phyloP scores from a whole-genome alignment of 2,113 vertebrate species.

The Sakesphorus luctuosus region DNA sequence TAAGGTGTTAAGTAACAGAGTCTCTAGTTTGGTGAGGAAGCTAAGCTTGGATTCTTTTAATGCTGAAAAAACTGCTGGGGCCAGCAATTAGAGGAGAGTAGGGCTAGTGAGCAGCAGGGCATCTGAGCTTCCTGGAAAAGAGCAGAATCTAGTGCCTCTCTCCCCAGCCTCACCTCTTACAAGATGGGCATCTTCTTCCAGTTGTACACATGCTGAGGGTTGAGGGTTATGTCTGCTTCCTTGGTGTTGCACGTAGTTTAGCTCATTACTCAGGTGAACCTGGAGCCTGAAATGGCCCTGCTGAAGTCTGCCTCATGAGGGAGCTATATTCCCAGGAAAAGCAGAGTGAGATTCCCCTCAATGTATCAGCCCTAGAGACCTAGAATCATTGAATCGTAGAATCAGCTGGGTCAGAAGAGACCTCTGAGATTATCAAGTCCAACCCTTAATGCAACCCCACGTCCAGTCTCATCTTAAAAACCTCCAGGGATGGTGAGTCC shows the following conservation, averaged over 20 bases:
- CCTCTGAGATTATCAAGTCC: too few relatives aligned
- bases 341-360: neutral
- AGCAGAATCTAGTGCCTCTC: neutral
- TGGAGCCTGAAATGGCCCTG: neutral
- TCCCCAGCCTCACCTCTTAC: neutral
- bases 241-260: neutral
- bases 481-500: too few relatives aligned
- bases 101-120: neutral
- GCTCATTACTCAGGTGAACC: neutral
- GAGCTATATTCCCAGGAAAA: neutral
- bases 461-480: too few relatives aligned
- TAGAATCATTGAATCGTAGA: too few relatives aligned
- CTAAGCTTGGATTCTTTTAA: neutral
- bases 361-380: rapidly evolving
- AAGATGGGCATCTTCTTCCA: neutral
- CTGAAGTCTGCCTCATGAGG: neutral
- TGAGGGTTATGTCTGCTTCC: neutral
- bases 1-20: neutral
- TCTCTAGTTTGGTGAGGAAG: neutral
- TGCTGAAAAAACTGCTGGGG: neutral
- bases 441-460: too few relatives aligned
- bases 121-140: neutral
- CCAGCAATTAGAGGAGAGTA: neutral
- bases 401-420: too few relatives aligned
- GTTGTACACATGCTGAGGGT: neutral